Conservation (phyloP, 2,113 vertebrate species). For the Brachionichthys hirsutus region DNA sequence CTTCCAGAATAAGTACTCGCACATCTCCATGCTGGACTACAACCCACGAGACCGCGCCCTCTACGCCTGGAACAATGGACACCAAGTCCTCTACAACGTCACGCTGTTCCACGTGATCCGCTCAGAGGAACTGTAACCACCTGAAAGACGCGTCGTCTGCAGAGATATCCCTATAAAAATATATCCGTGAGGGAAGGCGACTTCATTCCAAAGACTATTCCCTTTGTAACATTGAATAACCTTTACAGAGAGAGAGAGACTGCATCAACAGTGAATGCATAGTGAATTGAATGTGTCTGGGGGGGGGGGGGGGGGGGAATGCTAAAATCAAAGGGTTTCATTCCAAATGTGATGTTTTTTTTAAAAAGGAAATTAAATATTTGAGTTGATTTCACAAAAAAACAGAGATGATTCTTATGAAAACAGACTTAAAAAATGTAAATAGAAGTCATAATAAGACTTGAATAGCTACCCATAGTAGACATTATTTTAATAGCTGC, state of each 20-base stretch:
- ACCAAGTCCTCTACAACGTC: constrained; percentile 97
- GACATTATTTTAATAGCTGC: constrained; percentile 60
- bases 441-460: constrained; percentile 40
- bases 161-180: constrained; percentile 73
- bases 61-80: constrained; percentile 98
- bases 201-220: constrained; percentile 36
- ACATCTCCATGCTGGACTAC: constrained; percentile 99
- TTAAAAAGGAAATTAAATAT: constrained; percentile 23
- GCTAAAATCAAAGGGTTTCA: constrained; percentile 61
- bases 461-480: constrained; percentile 33
- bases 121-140: constrained; percentile 89
- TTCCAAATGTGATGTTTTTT: constrained; percentile 59
- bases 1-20: constrained; percentile 96
- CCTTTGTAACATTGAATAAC: constrained; percentile 47
- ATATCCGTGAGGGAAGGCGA: constrained; percentile 56
- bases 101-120: constrained; percentile 97
- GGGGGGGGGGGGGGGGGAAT: constrained; percentile 37
- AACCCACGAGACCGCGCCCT: constrained; percentile 96
- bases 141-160: constrained; percentile 47
- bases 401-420: constrained; percentile 25
- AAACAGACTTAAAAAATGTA: constrained; percentile 43
- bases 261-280: constrained; percentile 54
- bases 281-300: constrained; percentile 62
- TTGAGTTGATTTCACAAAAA: constrained; percentile 29
- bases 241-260: constrained; percentile 34